Conservation (phyloP, 2,888 invertebrate genomes). For the Diploptera punctata region DNA sequence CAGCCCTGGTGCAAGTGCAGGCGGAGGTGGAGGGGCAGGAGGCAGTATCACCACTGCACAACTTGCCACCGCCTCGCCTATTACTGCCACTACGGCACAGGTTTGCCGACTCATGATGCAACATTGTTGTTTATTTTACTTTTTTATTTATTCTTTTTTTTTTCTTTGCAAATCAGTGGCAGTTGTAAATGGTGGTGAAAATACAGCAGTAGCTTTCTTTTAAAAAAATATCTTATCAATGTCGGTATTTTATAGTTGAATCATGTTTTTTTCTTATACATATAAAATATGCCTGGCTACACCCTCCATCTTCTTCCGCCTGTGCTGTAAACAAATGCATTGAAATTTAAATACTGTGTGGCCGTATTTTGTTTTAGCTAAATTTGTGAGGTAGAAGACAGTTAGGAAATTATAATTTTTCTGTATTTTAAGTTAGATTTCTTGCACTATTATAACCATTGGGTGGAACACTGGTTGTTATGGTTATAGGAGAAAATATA, state of each 20-base stretch:
- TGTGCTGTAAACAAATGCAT: too few relatives aligned
- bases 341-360: too few relatives aligned
- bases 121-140: constrained; percentile 64
- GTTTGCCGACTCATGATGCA: constrained; percentile 73
- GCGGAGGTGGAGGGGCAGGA: constrained; percentile 42
- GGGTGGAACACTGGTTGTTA: too few relatives aligned
- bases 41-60: constrained; percentile 58
- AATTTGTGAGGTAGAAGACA: too few relatives aligned
- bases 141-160: constrained; percentile 35
- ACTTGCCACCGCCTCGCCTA: constrained; percentile 60
- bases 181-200: background rate
- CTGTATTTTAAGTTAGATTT: too few relatives aligned
- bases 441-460: too few relatives aligned
- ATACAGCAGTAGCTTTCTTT: background rate
- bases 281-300: too few relatives aligned
- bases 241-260: background rate
- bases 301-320: too few relatives aligned
- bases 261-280: background rate
- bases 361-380: too few relatives aligned
- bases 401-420: too few relatives aligned
- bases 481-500: too few relatives aligned
- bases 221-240: background rate
- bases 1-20: constrained; percentile 17
- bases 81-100: constrained; percentile 64
- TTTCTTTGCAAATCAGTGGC: constrained; percentile 42